Conservation (phyloP, 92 coral and sea anemone genomes). For the Metridium senile region DNA sequence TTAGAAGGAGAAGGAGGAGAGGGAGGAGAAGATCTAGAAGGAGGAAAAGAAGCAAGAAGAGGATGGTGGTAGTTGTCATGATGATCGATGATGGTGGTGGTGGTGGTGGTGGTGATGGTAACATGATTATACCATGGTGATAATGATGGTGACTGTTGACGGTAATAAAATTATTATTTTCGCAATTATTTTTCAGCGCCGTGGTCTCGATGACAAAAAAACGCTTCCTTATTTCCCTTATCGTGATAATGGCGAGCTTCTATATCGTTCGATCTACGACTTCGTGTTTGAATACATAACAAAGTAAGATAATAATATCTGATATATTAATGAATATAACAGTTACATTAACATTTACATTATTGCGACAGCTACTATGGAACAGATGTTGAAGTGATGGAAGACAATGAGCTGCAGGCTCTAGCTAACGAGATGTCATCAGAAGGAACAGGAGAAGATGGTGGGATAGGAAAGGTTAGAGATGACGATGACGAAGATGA, state of each 20-base stretch:
- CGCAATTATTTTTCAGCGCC: constrained; percentile 42
- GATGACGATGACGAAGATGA: neutral
- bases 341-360: neutral
- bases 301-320: constrained; percentile 50
- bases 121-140: neutral
- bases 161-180: neutral
- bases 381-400: constrained; percentile 53
- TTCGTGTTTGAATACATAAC: constrained; percentile 69
- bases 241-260: constrained; percentile 90
- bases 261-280: constrained; percentile 61
- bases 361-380: constrained; percentile 61
- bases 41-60: too few species aligned
- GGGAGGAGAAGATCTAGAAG: too few species aligned
- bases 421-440: constrained; percentile 88
- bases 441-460: constrained; percentile 71
- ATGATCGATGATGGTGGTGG: neutral
- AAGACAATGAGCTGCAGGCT: constrained; percentile 76
- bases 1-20: too few species aligned
- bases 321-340: neutral
- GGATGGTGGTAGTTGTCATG: neutral
- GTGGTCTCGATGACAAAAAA: constrained; percentile 76
- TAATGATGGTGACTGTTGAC: neutral
- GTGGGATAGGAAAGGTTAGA: constrained; percentile 85
- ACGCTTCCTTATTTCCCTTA: constrained; percentile 92
- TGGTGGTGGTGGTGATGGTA: neutral